Conservation (phyloP, 2,888 invertebrate species). For the Leptopilina drosophilae region DNA sequence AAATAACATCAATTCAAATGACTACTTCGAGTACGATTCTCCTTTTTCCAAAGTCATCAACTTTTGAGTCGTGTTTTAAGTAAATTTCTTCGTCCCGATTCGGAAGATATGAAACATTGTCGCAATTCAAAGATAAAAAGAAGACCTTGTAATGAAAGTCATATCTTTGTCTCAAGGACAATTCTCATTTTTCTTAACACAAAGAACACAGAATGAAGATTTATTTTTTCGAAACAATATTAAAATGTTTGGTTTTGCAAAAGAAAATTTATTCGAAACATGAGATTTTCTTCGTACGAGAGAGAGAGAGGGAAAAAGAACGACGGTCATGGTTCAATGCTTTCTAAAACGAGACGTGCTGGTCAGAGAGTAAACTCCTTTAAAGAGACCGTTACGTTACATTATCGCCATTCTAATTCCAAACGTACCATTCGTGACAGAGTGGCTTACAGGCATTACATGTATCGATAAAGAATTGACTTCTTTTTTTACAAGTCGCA, state of each 20-base stretch:
- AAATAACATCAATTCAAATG: too few relatives aligned
- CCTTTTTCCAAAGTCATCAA: too few relatives aligned
- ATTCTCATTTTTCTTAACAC: too few relatives aligned
- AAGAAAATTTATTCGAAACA: background rate
- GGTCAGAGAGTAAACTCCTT: constrained; percentile 48
- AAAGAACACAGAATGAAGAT: too few relatives aligned
- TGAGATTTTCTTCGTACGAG: background rate
- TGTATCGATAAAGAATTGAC: background rate
- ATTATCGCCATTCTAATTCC: constrained; percentile 61
- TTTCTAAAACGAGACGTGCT: constrained; percentile 49
- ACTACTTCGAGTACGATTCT: too few relatives aligned
- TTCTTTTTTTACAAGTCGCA: constrained; percentile 31
- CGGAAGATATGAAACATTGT: too few relatives aligned
- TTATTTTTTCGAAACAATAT: background rate
- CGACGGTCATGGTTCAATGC: constrained; percentile 52
- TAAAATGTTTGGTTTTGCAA: background rate
- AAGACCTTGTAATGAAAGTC: too few relatives aligned
- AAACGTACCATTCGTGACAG: constrained; percentile 50
- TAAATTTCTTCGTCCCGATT: too few relatives aligned
- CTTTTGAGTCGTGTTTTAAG: too few relatives aligned
- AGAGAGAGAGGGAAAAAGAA: constrained; percentile 38
- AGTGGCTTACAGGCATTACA: constrained; percentile 10
- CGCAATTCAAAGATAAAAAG: too few relatives aligned
- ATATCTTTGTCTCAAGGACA: too few relatives aligned
- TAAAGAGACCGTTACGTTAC: constrained; percentile 51